Evolutionary conservation across 1,140 invertebrate species (phyloP).

Genomic region (Saccostrea echinata): DNA sequence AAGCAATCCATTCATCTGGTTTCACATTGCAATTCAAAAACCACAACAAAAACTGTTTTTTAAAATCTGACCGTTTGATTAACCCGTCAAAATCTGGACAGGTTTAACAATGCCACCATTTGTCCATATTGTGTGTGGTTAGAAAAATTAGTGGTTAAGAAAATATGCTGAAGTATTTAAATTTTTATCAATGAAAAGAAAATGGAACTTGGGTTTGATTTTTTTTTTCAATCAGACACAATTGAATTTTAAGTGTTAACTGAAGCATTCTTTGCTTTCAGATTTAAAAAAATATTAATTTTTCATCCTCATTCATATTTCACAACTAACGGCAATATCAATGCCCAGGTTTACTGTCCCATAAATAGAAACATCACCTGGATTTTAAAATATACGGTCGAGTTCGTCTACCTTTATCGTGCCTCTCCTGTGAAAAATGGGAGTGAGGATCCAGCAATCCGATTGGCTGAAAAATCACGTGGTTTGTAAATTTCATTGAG

Average conservation of each 20-base stretch:
- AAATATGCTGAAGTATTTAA: constrained; percentile 18
- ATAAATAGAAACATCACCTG: constrained; percentile 31
- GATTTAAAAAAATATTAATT: not conserved
- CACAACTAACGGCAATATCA: not conserved
- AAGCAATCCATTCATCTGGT: not conserved
- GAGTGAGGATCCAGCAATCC: not conserved
- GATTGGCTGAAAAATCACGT: constrained; percentile 28
- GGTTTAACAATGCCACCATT: not conserved
- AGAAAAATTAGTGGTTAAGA: not conserved
- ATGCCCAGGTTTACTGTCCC: not conserved
- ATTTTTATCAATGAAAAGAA: constrained; percentile 37
- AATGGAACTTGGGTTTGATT: not conserved
- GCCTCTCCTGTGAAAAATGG: not conserved
- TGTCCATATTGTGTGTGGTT: not conserved
- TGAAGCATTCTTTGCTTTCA: not conserved
- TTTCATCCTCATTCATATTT: constrained; percentile 16
- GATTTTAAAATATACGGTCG: constrained; percentile 9
- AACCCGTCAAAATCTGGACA: constrained; percentile 17
- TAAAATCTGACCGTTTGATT: not conserved
- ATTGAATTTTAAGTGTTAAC: not conserved
- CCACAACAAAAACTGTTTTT: constrained; percentile 17
- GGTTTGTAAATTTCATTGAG: constrained; percentile 12
- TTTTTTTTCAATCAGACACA: not conserved
- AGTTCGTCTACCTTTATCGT: not conserved
- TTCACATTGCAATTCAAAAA: not conserved